Evolutionary conservation across 2,113 vertebrate species (phyloP).

Genomic region (Halichoeres trimaculatus): DNA sequence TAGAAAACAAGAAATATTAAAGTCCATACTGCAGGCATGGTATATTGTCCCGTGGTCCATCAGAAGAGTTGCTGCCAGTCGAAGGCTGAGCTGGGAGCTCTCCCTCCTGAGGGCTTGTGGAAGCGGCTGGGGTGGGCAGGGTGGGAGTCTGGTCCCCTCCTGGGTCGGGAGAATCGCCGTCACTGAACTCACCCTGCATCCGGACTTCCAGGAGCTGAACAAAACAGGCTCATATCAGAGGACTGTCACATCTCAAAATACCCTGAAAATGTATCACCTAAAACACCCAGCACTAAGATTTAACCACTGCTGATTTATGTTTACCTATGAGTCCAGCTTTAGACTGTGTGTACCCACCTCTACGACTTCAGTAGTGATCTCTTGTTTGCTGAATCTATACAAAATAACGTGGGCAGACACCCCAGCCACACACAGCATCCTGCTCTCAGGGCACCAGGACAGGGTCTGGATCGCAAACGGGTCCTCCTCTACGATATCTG

Average conservation of each 20-base stretch:
- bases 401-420: slow-evolving; percentile 96
- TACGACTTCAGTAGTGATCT: slow-evolving; percentile 90
- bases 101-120: slow-evolving; percentile 88
- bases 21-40: slow-evolving; percentile 92
- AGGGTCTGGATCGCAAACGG: slow-evolving; percentile 97
- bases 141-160: slow-evolving; percentile 87
- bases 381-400: slow-evolving; percentile 97
- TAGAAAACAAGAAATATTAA: background rate
- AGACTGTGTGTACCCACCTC: slow-evolving; percentile 81
- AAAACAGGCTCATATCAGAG: background rate
- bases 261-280: no score
- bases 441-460: slow-evolving; percentile 96
- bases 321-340: background rate
- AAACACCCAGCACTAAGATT: no score
- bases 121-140: slow-evolving; percentile 85
- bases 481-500: slow-evolving; percentile 96
- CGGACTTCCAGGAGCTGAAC: slow-evolving; percentile 94
- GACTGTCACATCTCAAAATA: background rate
- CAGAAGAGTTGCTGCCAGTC: slow-evolving; percentile 90
- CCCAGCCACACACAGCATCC: slow-evolving; percentile 94
- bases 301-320: no score
- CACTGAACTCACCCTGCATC: slow-evolving; percentile 90
- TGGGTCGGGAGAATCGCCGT: slow-evolving; percentile 89
- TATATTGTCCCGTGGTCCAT: slow-evolving; percentile 92
- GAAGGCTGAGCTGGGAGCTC: slow-evolving; percentile 84